phyloP scores from a whole-genome alignment of 2,113 vertebrate species.

The Cryptoleucopteryx plumbea region DNA sequence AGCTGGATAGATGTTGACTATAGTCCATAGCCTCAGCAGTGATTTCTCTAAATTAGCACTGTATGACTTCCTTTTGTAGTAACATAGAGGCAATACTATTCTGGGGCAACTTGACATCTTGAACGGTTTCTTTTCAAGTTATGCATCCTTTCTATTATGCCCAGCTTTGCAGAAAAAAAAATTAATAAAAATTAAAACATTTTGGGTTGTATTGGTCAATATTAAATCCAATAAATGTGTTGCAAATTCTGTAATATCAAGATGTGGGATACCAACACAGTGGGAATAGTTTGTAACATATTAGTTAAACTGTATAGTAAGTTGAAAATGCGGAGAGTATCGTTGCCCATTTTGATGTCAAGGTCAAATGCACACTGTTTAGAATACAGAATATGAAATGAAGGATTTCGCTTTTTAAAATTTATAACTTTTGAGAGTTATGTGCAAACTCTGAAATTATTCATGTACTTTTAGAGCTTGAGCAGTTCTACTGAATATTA shows the following conservation, averaged over 20 bases:
- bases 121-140: background rate
- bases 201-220: background rate
- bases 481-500: background rate
- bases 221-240: background rate
- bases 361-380: background rate
- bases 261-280: background rate
- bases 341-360: background rate
- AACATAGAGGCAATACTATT: background rate
- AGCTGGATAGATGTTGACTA: background rate
- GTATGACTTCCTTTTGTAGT: background rate
- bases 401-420: background rate
- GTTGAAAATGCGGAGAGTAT: background rate
- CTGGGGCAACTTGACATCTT: background rate
- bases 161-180: background rate
- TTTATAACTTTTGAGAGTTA: background rate
- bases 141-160: background rate
- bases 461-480: background rate
- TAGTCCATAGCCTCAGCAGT: background rate
- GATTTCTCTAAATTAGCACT: background rate
- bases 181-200: background rate
- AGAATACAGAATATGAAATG: background rate
- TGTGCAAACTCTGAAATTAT: background rate
- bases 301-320: background rate
- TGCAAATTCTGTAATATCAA: background rate
- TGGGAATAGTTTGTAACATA: background rate